phyloP scores from a whole-genome alignment of 2,888 invertebrate species.

The Drosophila eohydei region DNA sequence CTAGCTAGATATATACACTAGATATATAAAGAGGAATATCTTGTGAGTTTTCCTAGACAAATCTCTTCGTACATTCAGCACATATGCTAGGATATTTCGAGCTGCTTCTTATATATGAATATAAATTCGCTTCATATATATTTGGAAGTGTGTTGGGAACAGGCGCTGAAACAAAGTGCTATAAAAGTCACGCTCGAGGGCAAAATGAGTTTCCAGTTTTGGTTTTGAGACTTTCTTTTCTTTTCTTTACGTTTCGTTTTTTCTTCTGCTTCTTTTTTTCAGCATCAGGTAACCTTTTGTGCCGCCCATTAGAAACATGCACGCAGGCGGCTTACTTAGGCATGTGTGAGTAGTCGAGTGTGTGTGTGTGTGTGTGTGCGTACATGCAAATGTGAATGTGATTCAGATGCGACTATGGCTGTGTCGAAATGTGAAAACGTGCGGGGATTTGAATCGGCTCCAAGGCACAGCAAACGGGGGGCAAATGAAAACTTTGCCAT shows the following conservation, averaged over 20 bases:
- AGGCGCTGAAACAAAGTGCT: constrained; percentile 65
- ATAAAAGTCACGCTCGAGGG: constrained; percentile 78
- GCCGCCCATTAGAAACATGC: constrained; percentile 79
- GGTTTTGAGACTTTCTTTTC: constrained; percentile 40
- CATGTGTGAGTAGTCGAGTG: constrained; percentile 30
- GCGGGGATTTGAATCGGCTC: constrained; percentile 69
- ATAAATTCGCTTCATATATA: constrained; percentile 5
- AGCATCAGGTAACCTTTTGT: constrained; percentile 79
- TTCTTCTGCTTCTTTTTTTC: constrained; percentile 47
- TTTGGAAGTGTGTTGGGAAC: neutral
- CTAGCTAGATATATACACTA: too few species aligned
- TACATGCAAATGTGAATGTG: constrained; percentile 70
- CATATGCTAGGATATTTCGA: neutral
- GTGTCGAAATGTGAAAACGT: constrained; percentile 71
- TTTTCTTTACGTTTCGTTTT: constrained; percentile 26
- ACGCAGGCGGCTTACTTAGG: constrained; percentile 78
- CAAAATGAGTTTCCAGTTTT: constrained; percentile 76
- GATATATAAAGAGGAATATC: neutral
- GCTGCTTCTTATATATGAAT: constrained; percentile 15
- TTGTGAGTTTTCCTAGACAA: neutral
- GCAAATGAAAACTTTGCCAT: constrained; percentile 67
- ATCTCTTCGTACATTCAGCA: neutral
- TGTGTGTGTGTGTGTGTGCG: constrained; percentile 25
- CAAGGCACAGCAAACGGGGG: constrained; percentile 1
- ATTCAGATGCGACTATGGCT: constrained; percentile 45